phyloP scores from a whole-genome alignment of 2,888 invertebrate species.

The Ashinkailepas kermadecensis region DNA sequence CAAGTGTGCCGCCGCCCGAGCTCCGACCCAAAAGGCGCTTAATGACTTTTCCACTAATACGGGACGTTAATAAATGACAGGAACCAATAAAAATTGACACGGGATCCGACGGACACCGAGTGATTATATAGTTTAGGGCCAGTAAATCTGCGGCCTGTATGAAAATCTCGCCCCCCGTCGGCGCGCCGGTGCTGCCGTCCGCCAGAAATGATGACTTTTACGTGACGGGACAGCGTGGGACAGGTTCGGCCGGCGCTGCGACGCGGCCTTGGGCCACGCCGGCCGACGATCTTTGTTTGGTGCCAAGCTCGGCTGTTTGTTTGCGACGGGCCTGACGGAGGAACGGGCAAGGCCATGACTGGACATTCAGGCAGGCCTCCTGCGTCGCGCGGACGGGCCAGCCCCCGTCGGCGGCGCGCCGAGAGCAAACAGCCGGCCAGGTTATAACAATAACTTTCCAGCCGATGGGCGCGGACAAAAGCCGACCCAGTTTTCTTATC shows the following conservation, averaged over 20 bases:
- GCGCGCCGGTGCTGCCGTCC: neutral
- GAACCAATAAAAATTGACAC: slow-evolving; percentile 14
- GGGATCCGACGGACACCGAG: neutral
- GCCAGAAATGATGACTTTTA: slow-evolving; percentile 18
- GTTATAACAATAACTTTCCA: slow-evolving; percentile 8
- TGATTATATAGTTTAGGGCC: slow-evolving; percentile 19
- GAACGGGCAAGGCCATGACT: neutral
- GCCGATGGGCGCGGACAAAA: slow-evolving; percentile 2
- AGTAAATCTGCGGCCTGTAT: neutral
- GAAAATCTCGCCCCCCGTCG: slow-evolving; percentile 1
- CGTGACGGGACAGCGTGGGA: slow-evolving; percentile 15
- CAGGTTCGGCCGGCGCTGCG: neutral
- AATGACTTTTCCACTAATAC: slow-evolving; percentile 10
- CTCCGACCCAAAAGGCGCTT: neutral
- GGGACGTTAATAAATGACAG: slow-evolving; percentile 16
- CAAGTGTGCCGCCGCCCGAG: neutral
- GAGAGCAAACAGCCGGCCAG: neutral
- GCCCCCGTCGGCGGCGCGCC: neutral
- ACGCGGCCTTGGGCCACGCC: neutral
- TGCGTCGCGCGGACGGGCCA: neutral
- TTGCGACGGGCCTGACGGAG: neutral
- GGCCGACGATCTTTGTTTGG: neutral
- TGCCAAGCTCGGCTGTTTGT: neutral
- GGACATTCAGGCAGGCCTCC: neutral
- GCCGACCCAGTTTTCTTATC: slow-evolving; percentile 7